Base-by-base conservation (phyloP, 2,888 invertebrate genomes). In the Nasonia oneida region DNA sequence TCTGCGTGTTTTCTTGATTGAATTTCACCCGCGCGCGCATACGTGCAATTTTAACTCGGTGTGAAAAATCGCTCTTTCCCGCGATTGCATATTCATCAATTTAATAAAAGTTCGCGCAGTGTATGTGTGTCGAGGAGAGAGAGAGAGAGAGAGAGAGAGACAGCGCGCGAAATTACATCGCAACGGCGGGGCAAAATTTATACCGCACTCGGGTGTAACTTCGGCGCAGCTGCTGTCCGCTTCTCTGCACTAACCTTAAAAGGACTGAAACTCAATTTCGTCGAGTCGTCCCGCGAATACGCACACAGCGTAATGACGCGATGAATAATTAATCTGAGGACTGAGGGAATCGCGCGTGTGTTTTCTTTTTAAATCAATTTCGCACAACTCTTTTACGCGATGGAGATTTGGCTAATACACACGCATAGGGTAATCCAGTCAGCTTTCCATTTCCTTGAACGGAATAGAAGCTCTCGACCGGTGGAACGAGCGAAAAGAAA, bases 201-300 rank as follows among this genome's bases (percentile, higher is more conserved):
- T 74, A 50, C 74, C 5, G 50, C 50, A 47, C 74, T 74, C 42
- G 23, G 29, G 42, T 47, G n/a, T 47, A n/a, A 23, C 23, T 42
- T 50, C 8, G 29, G 74, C 23, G 74, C 74, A 74, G 74, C 74
- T 74, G 74, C 42, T 74, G 70, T 15, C 23, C 47, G 23, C 37
- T 4, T 29, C 29, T 29, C 29, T n/a, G 73, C 33, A 74, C 50
- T 50, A 74, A 74, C 50, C 74, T 74, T 74, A 74, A 74, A 74
- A n/a, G 50, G 29, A 23, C 37, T 50, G 74, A 50, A 74, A 74
- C 74, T 42, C 50, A 74, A 74, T 74, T 74, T 74, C 33, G 8
- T 29, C 12, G 33, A 67, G 33, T 67, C 15, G 33, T 67, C 29
- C 8, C 29, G n/a, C 64, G 14, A 67, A 29, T 29, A 67, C 12